Evolutionary conservation across 2,888 invertebrate genomes (phyloP).

Genomic region (Ectemnius lituratus): DNA sequence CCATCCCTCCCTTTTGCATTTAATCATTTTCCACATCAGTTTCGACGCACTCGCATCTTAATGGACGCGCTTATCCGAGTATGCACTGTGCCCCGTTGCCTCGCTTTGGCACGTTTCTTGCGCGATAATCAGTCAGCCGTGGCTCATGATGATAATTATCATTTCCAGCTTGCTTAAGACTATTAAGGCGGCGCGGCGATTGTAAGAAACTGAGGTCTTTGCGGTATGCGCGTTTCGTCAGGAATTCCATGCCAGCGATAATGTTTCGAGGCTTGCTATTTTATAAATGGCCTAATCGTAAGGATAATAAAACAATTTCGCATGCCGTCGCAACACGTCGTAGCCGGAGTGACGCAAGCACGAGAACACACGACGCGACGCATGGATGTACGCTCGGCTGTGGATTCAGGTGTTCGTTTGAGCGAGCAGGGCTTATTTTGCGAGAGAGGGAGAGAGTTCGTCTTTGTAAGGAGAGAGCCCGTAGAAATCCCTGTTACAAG

Average conservation of each 20-base stretch:
- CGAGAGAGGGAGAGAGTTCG: neutral
- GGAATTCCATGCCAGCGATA: neutral
- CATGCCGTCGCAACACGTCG: neutral
- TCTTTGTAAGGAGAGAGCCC: too few species aligned
- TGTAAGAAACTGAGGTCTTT: neutral
- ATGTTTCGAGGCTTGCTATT: neutral
- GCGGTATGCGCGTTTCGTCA: neutral
- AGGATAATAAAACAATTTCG: neutral
- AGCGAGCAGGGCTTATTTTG: too few species aligned
- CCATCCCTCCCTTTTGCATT: too few species aligned
- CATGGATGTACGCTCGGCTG: too few species aligned
- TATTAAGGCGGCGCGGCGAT: neutral
- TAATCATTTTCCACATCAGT: too few species aligned
- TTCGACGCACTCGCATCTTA: too few species aligned
- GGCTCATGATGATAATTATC: neutral
- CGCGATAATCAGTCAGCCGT: neutral
- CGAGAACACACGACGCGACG: too few species aligned
- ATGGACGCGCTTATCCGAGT: too few species aligned
- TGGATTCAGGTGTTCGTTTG: neutral
- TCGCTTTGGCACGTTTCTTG: neutral
- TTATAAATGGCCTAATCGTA: neutral
- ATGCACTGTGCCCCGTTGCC: neutral
- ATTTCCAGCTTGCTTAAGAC: neutral
- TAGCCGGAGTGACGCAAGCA: too few species aligned
- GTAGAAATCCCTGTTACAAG: constrained; percentile 24